Base-by-base conservation (phyloP, 2,888 invertebrate species). In the Pristionchus exspectatus region DNA sequence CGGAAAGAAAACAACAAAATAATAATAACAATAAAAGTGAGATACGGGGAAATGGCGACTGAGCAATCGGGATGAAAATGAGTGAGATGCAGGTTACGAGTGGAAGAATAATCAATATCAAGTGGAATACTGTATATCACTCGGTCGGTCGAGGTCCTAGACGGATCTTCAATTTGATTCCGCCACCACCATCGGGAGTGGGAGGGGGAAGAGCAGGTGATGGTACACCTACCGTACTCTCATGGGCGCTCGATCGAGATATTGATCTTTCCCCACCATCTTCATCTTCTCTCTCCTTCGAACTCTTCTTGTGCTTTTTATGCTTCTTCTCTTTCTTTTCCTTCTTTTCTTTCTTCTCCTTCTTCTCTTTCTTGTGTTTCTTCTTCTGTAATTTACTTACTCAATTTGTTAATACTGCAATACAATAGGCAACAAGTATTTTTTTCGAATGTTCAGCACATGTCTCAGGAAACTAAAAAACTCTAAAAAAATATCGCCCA, bases 221-320 rank as follows among this genome's bases (percentile, higher is more conserved):
- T 44, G 44, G 9, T 2, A 10, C 69, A 38, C 33, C 87, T 66
- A 30, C 50, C 24, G 38, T 50, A 16, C 10, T n/a, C 14, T 56
- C 30, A 24, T 63, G 54, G 81, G 21, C n/a, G 27, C 83, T 50
- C 14, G 83, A 83, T 56, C 83, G 54, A 12, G 83, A 83, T 30
- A 27, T 59, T 24, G 59, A 85, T 59, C 84, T 16, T 2, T 33
- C 24, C 30, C 27, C 84, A 30, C 84, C 84, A n/a, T 85, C 84
- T 24, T 85, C 59, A 5, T 85, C 84, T 9, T 30, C 84, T 30
- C 21, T 85, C 59, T 59, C 84, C 27, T 59, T 27, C 33, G 27
- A 33, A 33, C 33, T 85, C 59, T 85, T 85, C 84, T 85, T 85
- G n/a, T 85, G 59, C 59, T 85, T 85, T 33, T 85, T 85, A 33